Evolutionary conservation across 1,140 invertebrate species (phyloP), one percentile per base, ranked within the genome.

Genomic region (Drosophila asahinai): DNA sequence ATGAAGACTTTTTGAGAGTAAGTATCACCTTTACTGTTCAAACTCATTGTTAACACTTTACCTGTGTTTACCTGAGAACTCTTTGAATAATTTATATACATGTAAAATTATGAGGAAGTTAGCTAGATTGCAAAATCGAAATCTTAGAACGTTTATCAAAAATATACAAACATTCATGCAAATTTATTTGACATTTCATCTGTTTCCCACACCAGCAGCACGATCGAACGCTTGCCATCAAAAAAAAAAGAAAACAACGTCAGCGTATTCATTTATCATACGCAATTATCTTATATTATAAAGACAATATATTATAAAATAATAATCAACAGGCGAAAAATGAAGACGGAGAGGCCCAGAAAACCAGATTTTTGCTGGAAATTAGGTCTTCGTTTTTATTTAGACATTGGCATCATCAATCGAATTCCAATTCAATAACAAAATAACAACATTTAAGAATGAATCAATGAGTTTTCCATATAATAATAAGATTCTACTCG

Each of bases 311-410:
- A 77, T 78, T 82, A 61, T 60, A 52, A 52, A 73, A 60, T 73
- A 72, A 73, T 73, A 51, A 72, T 43, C 52, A 72, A 57, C 47
- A 15, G 14, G 14, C 54, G 25, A 77, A 63, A 68, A 48, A 60
- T 58, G 59, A 48, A 71, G 54, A 76, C 22, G 38, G 42, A 55
- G 55, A 55, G 57, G 38, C 59, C 62, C 68, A 62, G 30, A 64
- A 81, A 89, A 90, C 86, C 82, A 61, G 86, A 49, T 86, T 60
- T 62, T 65, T 33, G 54, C 52, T 62, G 40, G 11, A 89, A 89
- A 90, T 90, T 91, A 90, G 86, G 86, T 90, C 86, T 91, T 83
- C 72, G 82, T 90, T 90, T 90, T 90, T 72, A 80, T 90, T 90
- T 90, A 90, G 86, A 91, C 68, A 59, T 71, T 91, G 81, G 86